Percentiles rank a stretch among this genome's conserved stretches.
phyloP scores from a whole-genome alignment of 2,113 vertebrate species.

The Heterochromis multidens region DNA sequence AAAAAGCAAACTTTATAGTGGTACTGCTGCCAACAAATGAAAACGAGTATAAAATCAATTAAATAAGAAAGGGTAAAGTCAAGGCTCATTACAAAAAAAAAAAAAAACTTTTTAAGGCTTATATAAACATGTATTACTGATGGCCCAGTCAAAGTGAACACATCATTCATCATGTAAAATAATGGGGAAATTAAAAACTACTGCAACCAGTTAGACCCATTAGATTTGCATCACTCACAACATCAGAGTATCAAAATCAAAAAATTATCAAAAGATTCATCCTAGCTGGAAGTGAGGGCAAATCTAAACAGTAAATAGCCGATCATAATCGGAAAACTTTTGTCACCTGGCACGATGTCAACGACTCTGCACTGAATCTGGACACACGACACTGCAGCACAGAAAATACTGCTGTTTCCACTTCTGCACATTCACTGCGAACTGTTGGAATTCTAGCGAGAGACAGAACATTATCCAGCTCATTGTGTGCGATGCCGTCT shows the following conservation, averaged over 20 bases:
- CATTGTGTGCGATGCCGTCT: no score
- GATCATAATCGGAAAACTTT: neutral
- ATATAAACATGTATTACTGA: neutral
- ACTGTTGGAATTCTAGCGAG: no score
- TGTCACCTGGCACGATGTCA: neutral
- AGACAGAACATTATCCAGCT: no score
- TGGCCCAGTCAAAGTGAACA: neutral
- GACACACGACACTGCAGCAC: neutral
- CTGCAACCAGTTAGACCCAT: neutral
- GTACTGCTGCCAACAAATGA: neutral
- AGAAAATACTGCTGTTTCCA: no score
- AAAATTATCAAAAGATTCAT: neutral
- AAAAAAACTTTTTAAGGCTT: neutral
- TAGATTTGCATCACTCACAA: neutral
- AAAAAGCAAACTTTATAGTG: neutral
- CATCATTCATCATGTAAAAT: neutral
- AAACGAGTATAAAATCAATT: neutral
- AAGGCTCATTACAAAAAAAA: neutral
- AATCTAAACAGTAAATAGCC: neutral
- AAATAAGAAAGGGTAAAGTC: neutral
- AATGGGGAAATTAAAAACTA: neutral
- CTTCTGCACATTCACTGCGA: no score
- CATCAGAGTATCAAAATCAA: neutral
- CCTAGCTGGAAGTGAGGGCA: neutral
- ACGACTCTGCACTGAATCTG: neutral